Conservation (phyloP, 2,888 invertebrate genomes). For the Abrostola triplasia region DNA sequence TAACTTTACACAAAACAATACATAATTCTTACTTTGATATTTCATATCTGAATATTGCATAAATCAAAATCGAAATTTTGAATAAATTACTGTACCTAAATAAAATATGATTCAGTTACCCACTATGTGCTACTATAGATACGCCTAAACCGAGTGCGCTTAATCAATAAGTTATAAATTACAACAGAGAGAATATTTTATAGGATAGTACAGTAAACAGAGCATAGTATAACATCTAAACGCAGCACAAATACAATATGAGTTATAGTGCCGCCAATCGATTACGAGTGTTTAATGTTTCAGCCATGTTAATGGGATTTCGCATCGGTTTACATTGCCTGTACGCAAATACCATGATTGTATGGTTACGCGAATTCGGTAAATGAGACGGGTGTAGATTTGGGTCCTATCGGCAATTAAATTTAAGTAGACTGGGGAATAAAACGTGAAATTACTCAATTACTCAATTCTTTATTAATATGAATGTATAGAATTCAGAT, state of each 20-base stretch:
- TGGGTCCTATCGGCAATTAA: not conserved
- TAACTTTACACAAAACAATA: too few species aligned
- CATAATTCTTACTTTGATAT: too few species aligned
- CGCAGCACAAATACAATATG: constrained; percentile 12
- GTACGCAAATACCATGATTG: constrained; percentile 16
- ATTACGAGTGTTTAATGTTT: constrained; percentile 38
- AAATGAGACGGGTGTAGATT: not conserved
- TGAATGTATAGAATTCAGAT: too few species aligned
- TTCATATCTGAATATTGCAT: too few species aligned
- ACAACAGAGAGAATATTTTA: too few species aligned
- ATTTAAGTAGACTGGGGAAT: not conserved
- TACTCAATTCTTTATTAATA: not conserved
- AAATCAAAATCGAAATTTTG: too few species aligned
- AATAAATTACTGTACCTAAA: too few species aligned
- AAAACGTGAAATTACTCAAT: not conserved
- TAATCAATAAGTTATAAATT: too few species aligned
- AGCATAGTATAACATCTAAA: constrained; percentile 9
- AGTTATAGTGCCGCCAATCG: constrained; percentile 19
- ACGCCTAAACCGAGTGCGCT: too few species aligned
- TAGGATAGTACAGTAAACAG: constrained; percentile 1
- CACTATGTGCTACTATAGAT: too few species aligned
- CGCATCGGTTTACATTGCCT: constrained; percentile 35
- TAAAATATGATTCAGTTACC: too few species aligned
- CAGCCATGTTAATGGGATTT: constrained; percentile 27
- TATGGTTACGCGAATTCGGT: not conserved